A percentile compares a stretch with the other conserved stretches of the same genome.
phyloP scores from a whole-genome alignment of 2,797 vertebrate species.

The Phalloptychus januarius region DNA sequence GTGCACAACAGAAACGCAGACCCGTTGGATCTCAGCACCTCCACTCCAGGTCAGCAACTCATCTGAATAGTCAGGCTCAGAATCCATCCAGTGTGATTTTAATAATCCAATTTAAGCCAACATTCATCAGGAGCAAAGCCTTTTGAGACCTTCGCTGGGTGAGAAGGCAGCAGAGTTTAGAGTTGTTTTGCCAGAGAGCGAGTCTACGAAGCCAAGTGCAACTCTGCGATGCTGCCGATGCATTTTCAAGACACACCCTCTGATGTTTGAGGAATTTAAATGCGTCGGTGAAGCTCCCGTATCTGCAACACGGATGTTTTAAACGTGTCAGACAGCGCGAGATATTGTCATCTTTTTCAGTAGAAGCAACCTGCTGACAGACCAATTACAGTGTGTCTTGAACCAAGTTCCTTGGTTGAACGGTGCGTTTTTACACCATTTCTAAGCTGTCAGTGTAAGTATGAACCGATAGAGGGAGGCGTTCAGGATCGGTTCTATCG shows the following conservation, averaged over 20 bases:
- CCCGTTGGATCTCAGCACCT: background rate
- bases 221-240: background rate
- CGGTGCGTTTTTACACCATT: background rate
- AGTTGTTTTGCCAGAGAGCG: background rate
- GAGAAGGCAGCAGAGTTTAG: background rate
- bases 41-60: background rate
- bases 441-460: background rate
- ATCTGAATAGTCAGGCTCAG: background rate
- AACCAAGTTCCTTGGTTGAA: background rate
- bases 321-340: background rate
- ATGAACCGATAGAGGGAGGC: background rate
- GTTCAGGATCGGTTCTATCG: background rate
- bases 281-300: background rate
- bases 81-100: background rate
- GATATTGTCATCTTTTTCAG: background rate
- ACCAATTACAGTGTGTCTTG: background rate
- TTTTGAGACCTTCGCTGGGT: background rate
- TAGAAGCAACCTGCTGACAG: background rate
- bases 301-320: background rate
- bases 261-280: background rate
- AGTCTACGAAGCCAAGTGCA: background rate
- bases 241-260: background rate
- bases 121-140: background rate
- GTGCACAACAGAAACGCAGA: background rate
- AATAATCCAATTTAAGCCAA: background rate